phyloP scores from a whole-genome alignment of 2,888 invertebrate species.

The Epinotia ramella region DNA sequence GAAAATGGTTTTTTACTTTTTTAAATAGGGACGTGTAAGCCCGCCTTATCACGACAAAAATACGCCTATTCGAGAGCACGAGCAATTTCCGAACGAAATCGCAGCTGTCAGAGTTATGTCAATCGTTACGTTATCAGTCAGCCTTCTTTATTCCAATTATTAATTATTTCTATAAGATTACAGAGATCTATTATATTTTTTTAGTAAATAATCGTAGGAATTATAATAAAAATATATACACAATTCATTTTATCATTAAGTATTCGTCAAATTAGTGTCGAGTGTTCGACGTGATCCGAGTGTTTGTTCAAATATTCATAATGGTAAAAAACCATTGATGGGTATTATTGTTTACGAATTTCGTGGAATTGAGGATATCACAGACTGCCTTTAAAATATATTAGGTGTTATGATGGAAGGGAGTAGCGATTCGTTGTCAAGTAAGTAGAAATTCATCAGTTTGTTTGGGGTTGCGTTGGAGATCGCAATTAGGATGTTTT shows the following conservation, averaged over 20 bases:
- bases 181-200: slow-evolving; percentile 21
- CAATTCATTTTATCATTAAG: not conserved
- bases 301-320: slow-evolving; percentile 49
- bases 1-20: not conserved
- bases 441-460: slow-evolving; percentile 57
- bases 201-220: slow-evolving; percentile 7
- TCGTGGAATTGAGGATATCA: slow-evolving; percentile 21
- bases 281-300: slow-evolving; percentile 17
- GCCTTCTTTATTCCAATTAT: slow-evolving; percentile 26
- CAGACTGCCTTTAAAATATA: slow-evolving; percentile 21
- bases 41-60: not conserved
- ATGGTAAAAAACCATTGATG: slow-evolving; percentile 48
- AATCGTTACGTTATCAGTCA: slow-evolving; percentile 49
- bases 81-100: slow-evolving; percentile 45
- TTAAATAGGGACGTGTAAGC: not conserved
- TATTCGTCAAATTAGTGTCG: not conserved
- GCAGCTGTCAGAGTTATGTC: slow-evolving; percentile 47
- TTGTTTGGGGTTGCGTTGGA: slow-evolving; percentile 31
- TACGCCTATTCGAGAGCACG: not conserved
- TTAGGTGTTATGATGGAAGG: slow-evolving; percentile 66
- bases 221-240: slow-evolving; percentile 20
- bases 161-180: slow-evolving; percentile 41
- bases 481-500: slow-evolving; percentile 38
- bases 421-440: slow-evolving; percentile 75
- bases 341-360: slow-evolving; percentile 45